Evolutionary conservation across 2,888 invertebrate genomes (phyloP).

Genomic region (Lymantria monacha): DNA sequence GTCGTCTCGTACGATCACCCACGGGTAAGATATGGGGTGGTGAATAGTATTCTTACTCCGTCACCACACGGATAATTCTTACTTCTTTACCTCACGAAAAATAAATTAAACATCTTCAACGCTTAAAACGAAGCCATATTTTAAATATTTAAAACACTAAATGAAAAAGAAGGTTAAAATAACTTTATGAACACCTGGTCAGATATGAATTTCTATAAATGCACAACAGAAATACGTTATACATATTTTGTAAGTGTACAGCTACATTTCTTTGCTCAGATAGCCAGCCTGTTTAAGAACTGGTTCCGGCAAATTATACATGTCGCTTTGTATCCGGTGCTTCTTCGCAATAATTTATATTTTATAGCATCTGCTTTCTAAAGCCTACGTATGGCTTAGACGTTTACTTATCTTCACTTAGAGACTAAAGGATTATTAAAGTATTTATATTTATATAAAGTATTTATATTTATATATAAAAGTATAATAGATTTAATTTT

Average conservation of each 20-base stretch:
- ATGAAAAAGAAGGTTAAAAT: neutral
- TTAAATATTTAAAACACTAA: neutral
- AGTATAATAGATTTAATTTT: no score
- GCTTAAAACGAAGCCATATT: no score
- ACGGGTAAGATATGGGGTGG: no score
- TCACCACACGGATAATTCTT: no score
- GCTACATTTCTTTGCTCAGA: constrained; percentile 30
- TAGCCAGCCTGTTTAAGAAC: constrained; percentile 44
- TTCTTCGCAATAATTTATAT: constrained; percentile 67
- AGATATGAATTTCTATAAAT: constrained; percentile 28
- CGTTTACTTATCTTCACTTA: constrained; percentile 30
- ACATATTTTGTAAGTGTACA: constrained; percentile 34
- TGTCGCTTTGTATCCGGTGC: constrained; percentile 60
- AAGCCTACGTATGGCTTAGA: constrained; percentile 48
- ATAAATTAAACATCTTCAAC: no score
- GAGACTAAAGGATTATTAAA: neutral
- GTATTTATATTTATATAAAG: no score
- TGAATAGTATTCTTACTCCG: no score
- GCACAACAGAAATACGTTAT: constrained; percentile 30
- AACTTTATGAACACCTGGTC: constrained; percentile 49
- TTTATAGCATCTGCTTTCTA: constrained; percentile 68
- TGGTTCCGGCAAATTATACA: constrained; percentile 65
- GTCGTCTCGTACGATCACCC: no score
- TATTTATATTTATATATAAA: no score
- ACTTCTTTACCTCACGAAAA: no score